Conservation (phyloP, 2,797 vertebrate genomes). For the Mormyrops boulengeri region DNA sequence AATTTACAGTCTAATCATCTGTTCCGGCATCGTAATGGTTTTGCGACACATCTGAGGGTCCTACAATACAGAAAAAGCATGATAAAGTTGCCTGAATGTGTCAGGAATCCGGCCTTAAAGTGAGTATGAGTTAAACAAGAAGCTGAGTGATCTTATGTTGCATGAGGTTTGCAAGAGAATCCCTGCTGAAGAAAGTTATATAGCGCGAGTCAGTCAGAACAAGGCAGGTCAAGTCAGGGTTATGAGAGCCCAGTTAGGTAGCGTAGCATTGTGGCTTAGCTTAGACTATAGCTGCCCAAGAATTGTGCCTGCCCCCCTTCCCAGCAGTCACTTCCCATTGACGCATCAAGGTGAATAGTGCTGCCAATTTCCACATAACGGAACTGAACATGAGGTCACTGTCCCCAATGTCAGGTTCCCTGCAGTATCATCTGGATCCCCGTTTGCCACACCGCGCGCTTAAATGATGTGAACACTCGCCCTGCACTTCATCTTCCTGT, state of each 20-base stretch:
- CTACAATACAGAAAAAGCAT: background rate
- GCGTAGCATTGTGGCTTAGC: background rate
- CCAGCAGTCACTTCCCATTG: background rate
- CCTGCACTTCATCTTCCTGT: background rate
- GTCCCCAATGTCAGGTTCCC: background rate
- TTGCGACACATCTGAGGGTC: background rate
- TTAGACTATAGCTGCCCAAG: background rate
- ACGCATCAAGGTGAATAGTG: background rate
- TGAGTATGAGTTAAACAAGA: background rate
- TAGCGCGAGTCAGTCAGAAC: background rate
- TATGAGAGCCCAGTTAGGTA: background rate
- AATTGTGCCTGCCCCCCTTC: background rate
- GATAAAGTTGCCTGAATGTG: background rate
- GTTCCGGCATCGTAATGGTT: background rate
- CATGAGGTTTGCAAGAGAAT: background rate
- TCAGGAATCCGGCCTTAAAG: background rate
- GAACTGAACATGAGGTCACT: slow-evolving; percentile 5
- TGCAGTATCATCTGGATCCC: background rate
- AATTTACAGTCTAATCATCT: background rate
- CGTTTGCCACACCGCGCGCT: background rate
- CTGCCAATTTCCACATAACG: background rate
- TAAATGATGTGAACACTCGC: background rate
- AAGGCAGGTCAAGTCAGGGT: too few species aligned
- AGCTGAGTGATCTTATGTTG: background rate
- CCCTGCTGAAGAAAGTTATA: background rate